Base-by-base conservation (phyloP, 2,113 vertebrate species). In the Rhombomys opimus region DNA sequence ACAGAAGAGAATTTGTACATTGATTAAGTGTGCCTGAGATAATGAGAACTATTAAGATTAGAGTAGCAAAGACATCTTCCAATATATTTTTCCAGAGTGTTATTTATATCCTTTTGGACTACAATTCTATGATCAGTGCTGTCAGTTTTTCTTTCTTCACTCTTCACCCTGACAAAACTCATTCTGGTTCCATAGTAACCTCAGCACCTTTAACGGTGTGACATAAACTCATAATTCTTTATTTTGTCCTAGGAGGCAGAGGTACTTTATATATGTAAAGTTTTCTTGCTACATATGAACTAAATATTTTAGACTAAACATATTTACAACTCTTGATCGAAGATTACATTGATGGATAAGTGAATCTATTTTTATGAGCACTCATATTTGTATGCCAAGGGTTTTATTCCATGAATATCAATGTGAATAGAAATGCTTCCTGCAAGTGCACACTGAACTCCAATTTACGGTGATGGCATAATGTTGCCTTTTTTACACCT, bases 261-360 rank as follows among this genome's bases (percentile, higher is more conserved):
- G 93, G 63, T 54, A 90, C 88, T 96, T 89, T 86, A 59, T 93
- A 11, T n/a, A 50, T 85, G 93, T 90, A 94, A 92, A 97, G 90
- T 46, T 72, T 57, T 73, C 72, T 17, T 92, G 25, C 81, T 52
- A 78, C 76, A 63, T 94, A 82, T 18, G 46, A 38, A 50, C 52
- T 96, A 96, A 97, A 95, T 95, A 95, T 96, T 98, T 97, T 93
- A 96, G 91, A 72, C 72, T 91, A 92, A 89, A 94, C 73, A 82
- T 97, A 97, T 92, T 96, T 96, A 97, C 78, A 92, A 54, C 23
- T 46, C 67, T 87, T 94, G 93, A 97, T 95, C 93, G 78, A 97
- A 90, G 91, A 75, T 38, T 82, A 89, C 82, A 86, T 87, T 94
- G 96, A 96, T 96, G 93, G 97, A 82, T 94, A 95, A 89, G 89